phyloP scores from a whole-genome alignment of 2,888 invertebrate genomes.

The Idaea aversata region DNA sequence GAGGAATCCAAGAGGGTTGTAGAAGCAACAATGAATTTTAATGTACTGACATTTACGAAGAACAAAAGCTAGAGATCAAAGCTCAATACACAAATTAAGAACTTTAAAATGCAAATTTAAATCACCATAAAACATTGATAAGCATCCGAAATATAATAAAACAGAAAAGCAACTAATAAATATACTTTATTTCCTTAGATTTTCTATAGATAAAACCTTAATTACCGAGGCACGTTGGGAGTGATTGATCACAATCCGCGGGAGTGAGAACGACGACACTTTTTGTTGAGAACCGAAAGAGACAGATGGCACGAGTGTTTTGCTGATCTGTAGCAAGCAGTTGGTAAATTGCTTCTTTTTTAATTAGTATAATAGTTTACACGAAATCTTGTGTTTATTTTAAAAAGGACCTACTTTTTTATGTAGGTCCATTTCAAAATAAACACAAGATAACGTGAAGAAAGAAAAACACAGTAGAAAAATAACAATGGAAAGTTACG shows the following conservation, averaged over 20 bases:
- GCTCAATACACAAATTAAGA: neutral
- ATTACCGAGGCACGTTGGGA: neutral
- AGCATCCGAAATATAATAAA: slow-evolving; percentile 7
- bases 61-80: neutral
- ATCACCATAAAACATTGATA: slow-evolving; percentile 12
- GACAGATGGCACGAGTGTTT: slow-evolving; percentile 1
- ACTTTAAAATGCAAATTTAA: neutral
- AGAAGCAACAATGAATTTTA: neutral
- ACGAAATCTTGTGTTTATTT: neutral
- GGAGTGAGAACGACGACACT: slow-evolving; percentile 12
- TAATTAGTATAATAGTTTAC: neutral
- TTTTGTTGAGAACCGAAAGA: neutral
- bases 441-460: no score
- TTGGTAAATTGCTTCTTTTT: neutral
- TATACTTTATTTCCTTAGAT: neutral
- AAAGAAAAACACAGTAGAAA: no score
- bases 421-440: no score
- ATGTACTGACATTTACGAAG: no score
- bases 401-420: neutral
- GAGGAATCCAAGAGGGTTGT: neutral
- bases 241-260: slow-evolving; percentile 24
- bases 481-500: no score
- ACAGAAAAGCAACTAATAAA: slow-evolving; percentile 1
- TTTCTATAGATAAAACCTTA: neutral
- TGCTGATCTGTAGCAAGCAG: neutral